Conservation (phyloP, 2,888 invertebrate species). For the Gryllus longicercus region DNA sequence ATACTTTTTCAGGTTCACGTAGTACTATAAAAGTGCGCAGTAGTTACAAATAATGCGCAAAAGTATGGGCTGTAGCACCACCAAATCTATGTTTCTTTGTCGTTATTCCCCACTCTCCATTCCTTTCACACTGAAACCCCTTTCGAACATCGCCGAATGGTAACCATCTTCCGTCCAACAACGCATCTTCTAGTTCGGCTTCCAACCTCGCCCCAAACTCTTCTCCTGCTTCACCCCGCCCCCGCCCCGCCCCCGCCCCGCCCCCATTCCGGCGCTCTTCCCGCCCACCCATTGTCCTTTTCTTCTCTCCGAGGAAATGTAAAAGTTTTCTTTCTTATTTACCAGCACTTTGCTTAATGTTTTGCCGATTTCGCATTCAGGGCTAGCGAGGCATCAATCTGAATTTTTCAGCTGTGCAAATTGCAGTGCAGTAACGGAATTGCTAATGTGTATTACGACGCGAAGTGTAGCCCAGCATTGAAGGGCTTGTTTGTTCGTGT, state of each 20-base stretch:
- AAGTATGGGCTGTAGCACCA: too few relatives aligned
- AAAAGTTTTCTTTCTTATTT: constrained; percentile 17
- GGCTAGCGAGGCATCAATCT: background rate
- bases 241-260: background rate
- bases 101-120: too few relatives aligned
- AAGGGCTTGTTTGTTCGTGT: background rate
- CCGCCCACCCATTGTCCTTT: background rate
- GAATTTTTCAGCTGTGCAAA: constrained; percentile 17
- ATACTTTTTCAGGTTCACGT: too few relatives aligned
- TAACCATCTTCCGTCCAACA: too few relatives aligned
- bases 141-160: too few relatives aligned
- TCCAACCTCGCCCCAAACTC: too few relatives aligned
- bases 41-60: too few relatives aligned
- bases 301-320: constrained; percentile 17
- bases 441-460: background rate
- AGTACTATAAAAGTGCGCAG: too few relatives aligned
- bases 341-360: constrained; percentile 17
- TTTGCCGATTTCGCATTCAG: constrained; percentile 17
- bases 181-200: too few relatives aligned
- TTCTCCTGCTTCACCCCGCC: background rate
- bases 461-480: background rate
- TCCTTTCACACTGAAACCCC: too few relatives aligned
- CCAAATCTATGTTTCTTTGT: too few relatives aligned
- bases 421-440: constrained; percentile 17
- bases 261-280: background rate